Base-by-base conservation (phyloP, 2,113 vertebrate genomes). In the Ochotona curzoniae region DNA sequence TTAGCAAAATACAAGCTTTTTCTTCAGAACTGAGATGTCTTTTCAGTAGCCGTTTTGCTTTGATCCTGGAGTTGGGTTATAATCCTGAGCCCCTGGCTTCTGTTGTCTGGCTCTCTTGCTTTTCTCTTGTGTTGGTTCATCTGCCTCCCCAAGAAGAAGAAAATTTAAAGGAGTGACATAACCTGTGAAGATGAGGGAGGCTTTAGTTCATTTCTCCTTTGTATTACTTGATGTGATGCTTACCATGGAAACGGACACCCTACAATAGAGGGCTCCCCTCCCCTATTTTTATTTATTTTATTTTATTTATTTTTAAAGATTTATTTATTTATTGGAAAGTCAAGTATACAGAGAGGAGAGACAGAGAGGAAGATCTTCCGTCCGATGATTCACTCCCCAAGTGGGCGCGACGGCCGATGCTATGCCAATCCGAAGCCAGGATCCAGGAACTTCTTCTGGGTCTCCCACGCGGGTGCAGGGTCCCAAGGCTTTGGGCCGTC, bases 201-300 rank as follows among this genome's bases (percentile, higher is more conserved):
- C 17, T 60, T 92, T 49, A 87, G 49, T 18, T 78, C 76, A 30
- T 78, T 95, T 96, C 11, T 38, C 14, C 25, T 92, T 89, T 87
- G 57, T 9, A 2, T 14, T 78, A 35, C 92, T 95, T 90, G 86
- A 81, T 92, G 89, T 89, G 18, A 25, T 94, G 47, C 7, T 85
- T 91, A 38, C n/a, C 90, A 81, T 44, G 38, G n/a, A 44, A 44
- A 44, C 38, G 38, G 38, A 44, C 38, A 44, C 38, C 38, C 38
- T 44, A 44, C 38, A 44, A 44, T 44, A 44, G 38, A 44, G 38
- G 38, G 38, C 38, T 44, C 38, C 38, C 38, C 38, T 44, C 38
- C 38, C 38, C n/a, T n/a, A n/a, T n/a, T n/a, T n/a, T n/a, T n/a
- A n/a, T n/a, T n/a, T n/a, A n/a, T n/a, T n/a, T n/a, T n/a, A n/a